These are phyloP conservation scores for Muscicapa adusta DNA, from an alignment of 2,113 vertebrate genomes.

Conservation along the genomic window DNA sequence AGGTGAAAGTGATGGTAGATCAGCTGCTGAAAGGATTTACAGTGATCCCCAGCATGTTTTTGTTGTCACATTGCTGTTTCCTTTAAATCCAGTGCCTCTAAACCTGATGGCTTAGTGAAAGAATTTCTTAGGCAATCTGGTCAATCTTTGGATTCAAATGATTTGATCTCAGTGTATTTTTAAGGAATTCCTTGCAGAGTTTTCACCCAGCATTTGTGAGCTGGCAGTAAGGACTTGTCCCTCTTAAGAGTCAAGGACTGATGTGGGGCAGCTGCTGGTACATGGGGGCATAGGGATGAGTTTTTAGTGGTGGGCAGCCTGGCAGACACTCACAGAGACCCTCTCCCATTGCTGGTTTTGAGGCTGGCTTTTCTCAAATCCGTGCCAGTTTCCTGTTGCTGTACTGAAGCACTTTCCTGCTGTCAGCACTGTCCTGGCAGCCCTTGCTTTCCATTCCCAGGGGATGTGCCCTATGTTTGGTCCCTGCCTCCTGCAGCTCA, in stretches of 20 bases:
- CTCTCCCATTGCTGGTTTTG: not conserved
- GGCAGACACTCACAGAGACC: not conserved
- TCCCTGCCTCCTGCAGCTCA: not conserved
- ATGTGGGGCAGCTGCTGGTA: not conserved
- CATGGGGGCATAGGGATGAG: not conserved
- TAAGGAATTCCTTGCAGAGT: not conserved
- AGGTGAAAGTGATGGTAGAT: not conserved
- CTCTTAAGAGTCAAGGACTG: not conserved
- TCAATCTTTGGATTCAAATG: not conserved
- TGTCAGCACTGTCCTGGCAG: not conserved
- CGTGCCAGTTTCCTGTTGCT: not conserved
- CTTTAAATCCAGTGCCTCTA: not conserved
- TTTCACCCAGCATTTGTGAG: not conserved
- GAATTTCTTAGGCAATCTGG: not conserved
- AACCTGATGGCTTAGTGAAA: not conserved
- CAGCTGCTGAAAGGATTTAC: not conserved
- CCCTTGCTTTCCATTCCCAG: not conserved
- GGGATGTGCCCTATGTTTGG: not conserved
- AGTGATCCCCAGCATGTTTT: not conserved
- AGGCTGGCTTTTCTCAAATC: not conserved
- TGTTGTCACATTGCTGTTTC: not conserved
- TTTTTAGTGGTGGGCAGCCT: not conserved
- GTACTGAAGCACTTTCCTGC: not conserved
- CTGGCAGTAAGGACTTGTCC: not conserved
- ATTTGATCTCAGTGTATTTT: not conserved